These are phyloP conservation scores for Agonopterix subpropinquella DNA, from an alignment of 2,888 invertebrate genomes.

Conservation along the genomic window DNA sequence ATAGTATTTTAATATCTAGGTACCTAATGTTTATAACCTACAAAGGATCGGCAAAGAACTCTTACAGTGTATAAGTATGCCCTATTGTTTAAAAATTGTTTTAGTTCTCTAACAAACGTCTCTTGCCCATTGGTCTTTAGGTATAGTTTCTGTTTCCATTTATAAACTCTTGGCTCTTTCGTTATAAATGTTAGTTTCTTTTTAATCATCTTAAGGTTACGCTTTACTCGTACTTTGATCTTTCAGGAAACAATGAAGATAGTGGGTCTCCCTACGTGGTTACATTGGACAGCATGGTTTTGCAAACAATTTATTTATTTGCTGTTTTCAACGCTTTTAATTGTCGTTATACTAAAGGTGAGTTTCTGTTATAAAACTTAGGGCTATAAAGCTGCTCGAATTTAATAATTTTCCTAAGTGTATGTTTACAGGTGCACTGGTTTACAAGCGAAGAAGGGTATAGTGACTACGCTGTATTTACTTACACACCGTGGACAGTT, in stretches of 20 bases:
- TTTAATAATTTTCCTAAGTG: not conserved
- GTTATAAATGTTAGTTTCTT: no score
- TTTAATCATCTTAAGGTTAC: not conserved
- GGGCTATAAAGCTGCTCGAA: not conserved
- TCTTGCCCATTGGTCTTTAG: no score
- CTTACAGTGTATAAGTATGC: no score
- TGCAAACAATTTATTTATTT: conserved; percentile 83
- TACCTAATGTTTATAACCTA: no score
- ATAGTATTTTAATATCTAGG: no score
- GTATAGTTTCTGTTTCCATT: no score
- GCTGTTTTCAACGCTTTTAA: conserved; percentile 73
- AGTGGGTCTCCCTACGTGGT: conserved; percentile 89
- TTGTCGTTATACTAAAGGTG: conserved; percentile 77
- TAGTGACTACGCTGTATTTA: conserved; percentile 78
- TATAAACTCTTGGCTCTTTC: no score
- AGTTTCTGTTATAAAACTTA: not conserved
- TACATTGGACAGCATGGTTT: conserved; percentile 93
- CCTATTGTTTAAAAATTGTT: no score
- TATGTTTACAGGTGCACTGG: conserved; percentile 67
- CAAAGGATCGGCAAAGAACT: no score
- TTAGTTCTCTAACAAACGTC: no score
- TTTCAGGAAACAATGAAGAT: conserved; percentile 93
- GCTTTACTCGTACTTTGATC: not conserved
- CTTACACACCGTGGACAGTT: conserved; percentile 79
- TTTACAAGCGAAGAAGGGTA: conserved; percentile 60